Evolutionary conservation across 2,888 invertebrate genomes (phyloP).

Genomic region (Andrena dorsata): DNA sequence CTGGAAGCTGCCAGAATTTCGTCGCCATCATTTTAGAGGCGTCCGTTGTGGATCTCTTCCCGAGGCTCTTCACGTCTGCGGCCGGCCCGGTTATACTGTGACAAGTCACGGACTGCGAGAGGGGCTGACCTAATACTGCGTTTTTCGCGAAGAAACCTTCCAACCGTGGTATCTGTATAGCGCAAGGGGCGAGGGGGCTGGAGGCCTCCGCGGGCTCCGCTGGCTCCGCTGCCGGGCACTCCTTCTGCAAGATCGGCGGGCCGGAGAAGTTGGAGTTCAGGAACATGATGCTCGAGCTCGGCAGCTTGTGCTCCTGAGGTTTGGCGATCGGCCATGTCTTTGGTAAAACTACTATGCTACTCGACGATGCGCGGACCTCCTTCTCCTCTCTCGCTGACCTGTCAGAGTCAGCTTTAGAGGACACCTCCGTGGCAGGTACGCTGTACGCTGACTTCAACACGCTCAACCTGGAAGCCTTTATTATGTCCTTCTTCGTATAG

Average conservation of each 20-base stretch:
- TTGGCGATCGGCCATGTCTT: constrained; percentile 54
- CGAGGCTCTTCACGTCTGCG: constrained; percentile 19
- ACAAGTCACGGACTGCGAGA: constrained; percentile 14
- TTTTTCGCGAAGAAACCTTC: constrained; percentile 43
- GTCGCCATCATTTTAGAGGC: constrained; percentile 45
- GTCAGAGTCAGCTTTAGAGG: constrained; percentile 42
- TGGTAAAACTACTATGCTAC: constrained; percentile 71
- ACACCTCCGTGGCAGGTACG: constrained; percentile 15
- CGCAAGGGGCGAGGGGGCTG: constrained; percentile 13
- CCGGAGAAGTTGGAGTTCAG: constrained; percentile 37
- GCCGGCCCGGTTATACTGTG: constrained; percentile 11
- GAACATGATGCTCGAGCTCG: constrained; percentile 51
- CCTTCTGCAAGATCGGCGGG: constrained; percentile 61
- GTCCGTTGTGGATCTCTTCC: constrained; percentile 25
- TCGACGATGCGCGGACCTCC: constrained; percentile 63
- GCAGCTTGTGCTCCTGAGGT: constrained; percentile 61
- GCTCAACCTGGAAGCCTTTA: constrained; percentile 75
- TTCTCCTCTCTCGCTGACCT: constrained; percentile 40
- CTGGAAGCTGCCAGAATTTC: constrained; percentile 46
- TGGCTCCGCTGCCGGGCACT: constrained; percentile 10
- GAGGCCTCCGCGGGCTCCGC: constrained; percentile 9
- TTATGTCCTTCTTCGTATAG: constrained; percentile 70
- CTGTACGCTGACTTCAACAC: constrained; percentile 63
- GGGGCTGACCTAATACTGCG: constrained; percentile 35
- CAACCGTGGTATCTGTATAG: constrained; percentile 45